Conservation (phyloP, 2,113 vertebrate genomes). For the Thryonomys swinderianus region DNA sequence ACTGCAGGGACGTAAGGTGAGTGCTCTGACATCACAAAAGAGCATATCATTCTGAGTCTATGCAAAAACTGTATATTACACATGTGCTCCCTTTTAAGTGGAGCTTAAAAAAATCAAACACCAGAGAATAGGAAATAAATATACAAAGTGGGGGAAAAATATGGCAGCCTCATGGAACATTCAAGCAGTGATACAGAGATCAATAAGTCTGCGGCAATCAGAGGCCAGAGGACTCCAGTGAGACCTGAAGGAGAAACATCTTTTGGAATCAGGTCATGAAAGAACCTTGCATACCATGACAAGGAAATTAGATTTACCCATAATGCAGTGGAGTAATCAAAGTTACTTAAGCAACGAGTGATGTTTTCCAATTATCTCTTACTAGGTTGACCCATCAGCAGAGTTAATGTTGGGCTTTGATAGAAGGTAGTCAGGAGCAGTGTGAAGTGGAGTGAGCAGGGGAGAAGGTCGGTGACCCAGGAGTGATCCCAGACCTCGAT, state of each 20-base stretch:
- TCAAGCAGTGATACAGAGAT: not conserved
- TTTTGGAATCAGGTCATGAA: not conserved
- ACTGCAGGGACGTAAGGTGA: not conserved
- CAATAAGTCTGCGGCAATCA: not conserved
- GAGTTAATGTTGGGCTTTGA: not conserved
- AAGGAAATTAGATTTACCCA: constrained; percentile 24
- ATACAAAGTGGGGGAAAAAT: not conserved
- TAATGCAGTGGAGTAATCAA: constrained; percentile 32
- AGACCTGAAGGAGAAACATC: constrained; percentile 15
- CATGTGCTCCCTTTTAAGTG: not conserved
- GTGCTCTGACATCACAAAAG: not conserved
- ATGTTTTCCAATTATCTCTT: constrained; percentile 27
- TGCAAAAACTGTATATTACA: not conserved
- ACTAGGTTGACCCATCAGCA: not conserved
- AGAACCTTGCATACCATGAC: not conserved
- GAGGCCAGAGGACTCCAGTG: not conserved
- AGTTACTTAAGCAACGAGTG: constrained; percentile 49
- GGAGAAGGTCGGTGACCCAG: not conserved
- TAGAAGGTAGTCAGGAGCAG: not conserved
- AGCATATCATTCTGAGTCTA: not conserved
- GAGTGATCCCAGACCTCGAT: not conserved
- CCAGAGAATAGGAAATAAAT: not conserved
- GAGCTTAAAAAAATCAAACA: not conserved
- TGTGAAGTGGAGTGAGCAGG: not conserved
- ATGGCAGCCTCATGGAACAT: not conserved